Base-by-base conservation (phyloP, 1,140 invertebrate species). In the Caenorhabditis tropicalis region DNA sequence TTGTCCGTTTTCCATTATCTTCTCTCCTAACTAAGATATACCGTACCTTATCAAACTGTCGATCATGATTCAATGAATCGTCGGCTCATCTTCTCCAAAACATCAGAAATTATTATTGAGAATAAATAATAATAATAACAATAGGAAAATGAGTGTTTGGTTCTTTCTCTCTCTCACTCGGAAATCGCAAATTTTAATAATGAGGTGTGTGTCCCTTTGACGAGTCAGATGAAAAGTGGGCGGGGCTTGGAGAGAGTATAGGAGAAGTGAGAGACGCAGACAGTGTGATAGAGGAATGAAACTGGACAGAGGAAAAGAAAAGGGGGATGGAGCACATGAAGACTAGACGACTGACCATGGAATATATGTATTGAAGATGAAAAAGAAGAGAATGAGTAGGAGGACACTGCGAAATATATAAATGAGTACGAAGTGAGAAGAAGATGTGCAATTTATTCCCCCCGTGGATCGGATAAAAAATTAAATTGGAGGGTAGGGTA, bases 201-300 rank as follows among this genome's bases (percentile, higher is more conserved):
- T 74, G 65, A 74, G 65, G 65, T 74, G 65, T 74, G 36, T 74
- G 15, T 43, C 21, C 36, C 43, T 74, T 74, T 74, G 65, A 43
- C 36, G 65, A 43, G 65, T 43, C 36, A 46, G 65, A 74, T 74
- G 65, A 74, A 74, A 56, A 56, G 21, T 21, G 58, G 36, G 65
- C 65, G 65, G 65, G n/a, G 31, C 58, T 43, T 12, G n/a, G 7
- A 31, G 65, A 36, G 33, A 36, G 31, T 19, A 16, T 36, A 6
- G n/a, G 16, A 29, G 10, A 74, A 46, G 2, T 7, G 24, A 74
- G 65, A 74, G 65, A 74, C n/a, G 36, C 19, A 24, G 36, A 46
- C 9, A 24, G n/a, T 12, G 21, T 65, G 65, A 74, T 74, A 43
- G 65, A 74, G 19, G 43, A 74, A 7, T 70, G 60, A 27, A 29